phyloP scores from a whole-genome alignment of 2,113 vertebrate species.

The Hippolais icterina region DNA sequence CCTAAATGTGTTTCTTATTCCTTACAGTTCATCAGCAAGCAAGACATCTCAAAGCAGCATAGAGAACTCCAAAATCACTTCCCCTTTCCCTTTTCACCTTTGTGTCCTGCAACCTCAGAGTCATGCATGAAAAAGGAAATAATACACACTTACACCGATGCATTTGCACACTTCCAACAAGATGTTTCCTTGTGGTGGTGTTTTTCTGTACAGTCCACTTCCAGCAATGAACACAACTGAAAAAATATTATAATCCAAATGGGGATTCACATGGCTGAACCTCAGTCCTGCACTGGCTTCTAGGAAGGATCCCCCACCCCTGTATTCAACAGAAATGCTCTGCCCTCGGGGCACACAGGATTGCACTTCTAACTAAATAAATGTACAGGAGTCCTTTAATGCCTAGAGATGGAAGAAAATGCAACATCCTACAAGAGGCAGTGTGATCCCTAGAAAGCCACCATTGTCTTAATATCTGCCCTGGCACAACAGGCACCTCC shows the following conservation, averaged over 20 bases:
- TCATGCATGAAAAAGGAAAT: background rate
- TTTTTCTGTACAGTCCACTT: slow-evolving; percentile 87
- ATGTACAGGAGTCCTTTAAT: background rate
- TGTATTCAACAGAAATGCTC: background rate
- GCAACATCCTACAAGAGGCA: background rate
- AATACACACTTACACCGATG: slow-evolving; percentile 81
- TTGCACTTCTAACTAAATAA: background rate
- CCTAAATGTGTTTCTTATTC: background rate
- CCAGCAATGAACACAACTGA: slow-evolving; percentile 92
- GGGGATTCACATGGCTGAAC: background rate
- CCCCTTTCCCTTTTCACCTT: background rate
- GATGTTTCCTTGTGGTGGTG: slow-evolving; percentile 89
- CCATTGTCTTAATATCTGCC: background rate
- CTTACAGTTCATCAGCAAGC: background rate
- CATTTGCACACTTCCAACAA: slow-evolving; percentile 86
- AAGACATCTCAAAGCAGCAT: background rate
- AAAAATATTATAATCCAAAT: slow-evolving; percentile 37
- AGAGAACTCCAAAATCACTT: background rate
- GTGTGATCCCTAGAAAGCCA: background rate
- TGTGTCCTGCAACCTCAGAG: background rate
- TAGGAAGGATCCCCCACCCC: background rate
- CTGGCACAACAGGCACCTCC: background rate
- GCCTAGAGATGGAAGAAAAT: background rate
- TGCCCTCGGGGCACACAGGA: background rate
- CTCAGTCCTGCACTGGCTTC: background rate